These are phyloP conservation scores for Strix aluco DNA, from an alignment of 2,113 vertebrate genomes.

Conservation along the genomic window DNA sequence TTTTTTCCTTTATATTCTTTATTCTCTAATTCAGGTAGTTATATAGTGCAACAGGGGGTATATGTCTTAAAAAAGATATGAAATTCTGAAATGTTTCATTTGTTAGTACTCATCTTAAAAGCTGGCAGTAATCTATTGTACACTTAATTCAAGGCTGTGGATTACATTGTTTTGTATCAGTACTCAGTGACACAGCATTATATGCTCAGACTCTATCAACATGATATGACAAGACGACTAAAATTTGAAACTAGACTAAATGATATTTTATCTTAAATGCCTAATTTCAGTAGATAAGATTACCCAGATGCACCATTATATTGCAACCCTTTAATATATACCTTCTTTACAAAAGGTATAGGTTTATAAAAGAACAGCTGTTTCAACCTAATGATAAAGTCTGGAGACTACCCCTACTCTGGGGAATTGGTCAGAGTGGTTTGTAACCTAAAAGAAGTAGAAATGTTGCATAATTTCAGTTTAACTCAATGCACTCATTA, in stretches of 20 bases:
- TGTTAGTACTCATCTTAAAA: neutral
- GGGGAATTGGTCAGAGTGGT: neutral
- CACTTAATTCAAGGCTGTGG: neutral
- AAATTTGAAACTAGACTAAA: neutral
- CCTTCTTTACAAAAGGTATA: neutral
- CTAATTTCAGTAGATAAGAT: neutral
- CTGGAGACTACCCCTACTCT: neutral
- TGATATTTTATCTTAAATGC: neutral
- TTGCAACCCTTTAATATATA: neutral
- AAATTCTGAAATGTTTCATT: neutral
- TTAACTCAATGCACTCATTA: neutral
- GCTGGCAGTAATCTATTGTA: neutral
- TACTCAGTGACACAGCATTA: neutral
- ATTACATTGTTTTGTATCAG: neutral
- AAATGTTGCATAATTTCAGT: neutral
- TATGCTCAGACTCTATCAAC: neutral
- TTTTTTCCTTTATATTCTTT: neutral
- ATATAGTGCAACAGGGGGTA: neutral
- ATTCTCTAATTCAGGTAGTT: neutral
- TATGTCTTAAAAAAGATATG: neutral
- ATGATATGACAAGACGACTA: neutral
- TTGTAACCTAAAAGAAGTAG: neutral
- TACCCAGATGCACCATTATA: neutral
- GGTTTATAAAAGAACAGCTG: neutral
- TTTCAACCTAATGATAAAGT: neutral